A percentile compares a stretch with the other conserved stretches of the same genome.
phyloP scores from a whole-genome alignment of 1,140 invertebrate genomes.

The Gryon sp. region DNA sequence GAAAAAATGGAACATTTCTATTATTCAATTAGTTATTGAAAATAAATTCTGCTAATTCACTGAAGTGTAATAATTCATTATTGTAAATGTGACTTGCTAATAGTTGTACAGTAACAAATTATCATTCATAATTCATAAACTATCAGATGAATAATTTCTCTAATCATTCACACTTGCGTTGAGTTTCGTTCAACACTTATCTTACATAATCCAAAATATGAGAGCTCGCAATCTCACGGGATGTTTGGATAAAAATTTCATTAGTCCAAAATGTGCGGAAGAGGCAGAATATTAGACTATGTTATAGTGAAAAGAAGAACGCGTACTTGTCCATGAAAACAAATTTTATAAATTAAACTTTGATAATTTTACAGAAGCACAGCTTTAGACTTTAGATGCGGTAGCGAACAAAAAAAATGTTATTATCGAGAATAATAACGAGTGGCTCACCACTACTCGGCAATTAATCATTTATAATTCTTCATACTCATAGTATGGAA shows the following conservation, averaged over 20 bases:
- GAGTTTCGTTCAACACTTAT: conserved; percentile 16
- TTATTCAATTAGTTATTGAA: too few species aligned
- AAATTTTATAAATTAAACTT: conserved; percentile 27
- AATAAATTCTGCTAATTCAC: too few species aligned
- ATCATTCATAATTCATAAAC: not conserved
- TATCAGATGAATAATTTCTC: conserved; percentile 20
- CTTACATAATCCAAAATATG: conserved; percentile 23
- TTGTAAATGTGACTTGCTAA: too few species aligned
- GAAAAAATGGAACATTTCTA: too few species aligned
- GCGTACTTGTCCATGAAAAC: conserved; percentile 8
- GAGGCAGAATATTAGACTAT: conserved; percentile 4
- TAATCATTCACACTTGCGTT: conserved; percentile 29
- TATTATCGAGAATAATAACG: conserved; percentile 32
- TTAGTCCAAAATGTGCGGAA: conserved; percentile 16
- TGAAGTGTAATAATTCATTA: too few species aligned
- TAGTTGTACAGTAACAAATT: too few species aligned
- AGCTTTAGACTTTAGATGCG: not conserved
- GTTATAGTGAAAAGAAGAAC: too few species aligned
- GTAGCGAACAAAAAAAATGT: not conserved
- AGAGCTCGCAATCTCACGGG: conserved; percentile 10
- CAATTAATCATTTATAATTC: conserved; percentile 52
- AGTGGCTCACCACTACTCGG: conserved; percentile 13
- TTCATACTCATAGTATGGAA: conserved; percentile 20
- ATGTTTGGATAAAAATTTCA: conserved; percentile 40
- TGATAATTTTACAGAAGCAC: not conserved